phyloP scores from a whole-genome alignment of 64 coral and sea anemone genomes.

The Acropora tenuis region DNA sequence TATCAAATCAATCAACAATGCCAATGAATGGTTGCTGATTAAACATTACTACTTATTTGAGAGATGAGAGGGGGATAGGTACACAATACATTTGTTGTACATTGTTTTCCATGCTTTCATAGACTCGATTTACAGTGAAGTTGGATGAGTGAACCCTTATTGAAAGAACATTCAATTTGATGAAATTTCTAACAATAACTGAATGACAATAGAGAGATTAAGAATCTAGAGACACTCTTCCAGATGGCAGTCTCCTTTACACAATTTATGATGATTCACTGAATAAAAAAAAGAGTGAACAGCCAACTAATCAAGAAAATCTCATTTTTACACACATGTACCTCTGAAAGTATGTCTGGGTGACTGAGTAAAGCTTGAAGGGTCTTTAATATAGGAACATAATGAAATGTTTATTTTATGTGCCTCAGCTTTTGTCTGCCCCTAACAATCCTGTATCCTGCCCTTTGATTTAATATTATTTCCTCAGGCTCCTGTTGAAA shows the following conservation, averaged over 20 bases:
- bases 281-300: not conserved
- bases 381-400: constrained; percentile 65
- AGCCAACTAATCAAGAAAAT: not conserved
- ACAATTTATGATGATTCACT: not conserved
- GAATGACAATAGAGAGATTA: no score
- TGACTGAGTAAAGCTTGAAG: constrained; percentile 3
- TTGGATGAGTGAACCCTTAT: no score
- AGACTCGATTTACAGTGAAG: no score
- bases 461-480: constrained; percentile 51
- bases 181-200: no score
- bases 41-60: not conserved
- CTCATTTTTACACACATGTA: no score
- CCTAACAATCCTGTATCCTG: constrained; percentile 16
- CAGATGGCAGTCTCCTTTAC: not conserved
- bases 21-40: not conserved
- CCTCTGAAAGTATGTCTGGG: no score
- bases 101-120: no score
- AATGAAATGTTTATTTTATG: constrained; percentile 58
- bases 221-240: no score
- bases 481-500: constrained; percentile 58
- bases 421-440: constrained; percentile 40
- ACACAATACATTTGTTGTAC: not conserved
- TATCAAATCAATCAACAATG: not conserved
- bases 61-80: not conserved
- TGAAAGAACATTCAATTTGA: no score